Percentiles rank a stretch among this genome's conserved stretches.
These are phyloP conservation scores for Aptenodytes patagonicus DNA, from an alignment of 2,113 vertebrate species.

Conservation along the genomic window DNA sequence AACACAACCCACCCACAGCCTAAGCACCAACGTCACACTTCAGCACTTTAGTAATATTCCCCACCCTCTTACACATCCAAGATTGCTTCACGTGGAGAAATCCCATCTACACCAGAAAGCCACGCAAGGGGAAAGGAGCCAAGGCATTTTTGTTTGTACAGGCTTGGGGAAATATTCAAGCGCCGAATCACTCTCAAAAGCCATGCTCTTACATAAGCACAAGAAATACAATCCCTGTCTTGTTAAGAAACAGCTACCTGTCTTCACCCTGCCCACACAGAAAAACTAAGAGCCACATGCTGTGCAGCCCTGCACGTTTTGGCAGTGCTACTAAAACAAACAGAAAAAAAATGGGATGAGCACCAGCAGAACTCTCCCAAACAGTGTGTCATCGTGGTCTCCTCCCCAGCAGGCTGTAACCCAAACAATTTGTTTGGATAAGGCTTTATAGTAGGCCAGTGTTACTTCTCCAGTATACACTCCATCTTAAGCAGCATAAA, in stretches of 20 bases:
- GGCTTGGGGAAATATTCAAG: constrained; percentile 18
- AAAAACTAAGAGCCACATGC: neutral
- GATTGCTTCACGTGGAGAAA: constrained; percentile 37
- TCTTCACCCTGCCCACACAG: neutral
- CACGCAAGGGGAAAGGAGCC: neutral
- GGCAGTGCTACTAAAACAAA: neutral
- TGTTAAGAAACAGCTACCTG: constrained; percentile 53
- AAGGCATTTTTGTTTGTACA: constrained; percentile 55
- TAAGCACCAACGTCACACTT: neutral
- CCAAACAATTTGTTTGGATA: constrained; percentile 52
- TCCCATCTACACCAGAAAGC: constrained; percentile 2
- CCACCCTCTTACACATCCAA: constrained; percentile 56
- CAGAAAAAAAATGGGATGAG: neutral
- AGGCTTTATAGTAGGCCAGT: neutral
- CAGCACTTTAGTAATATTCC: neutral
- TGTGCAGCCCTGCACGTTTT: constrained; percentile 53
- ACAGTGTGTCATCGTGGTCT: neutral
- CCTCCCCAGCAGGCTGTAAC: constrained; percentile 3
- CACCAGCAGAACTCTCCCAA: constrained; percentile 16
- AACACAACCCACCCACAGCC: constrained; percentile 18
- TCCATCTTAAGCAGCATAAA: neutral
- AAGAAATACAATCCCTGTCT: constrained; percentile 33
- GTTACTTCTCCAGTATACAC: neutral
- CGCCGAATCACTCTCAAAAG: neutral
- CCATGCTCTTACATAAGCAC: constrained; percentile 29